A percentile compares a stretch with the other conserved stretches of the same genome.
Conservation (phyloP, 2,113 vertebrate species). For the Micromys minutus region DNA sequence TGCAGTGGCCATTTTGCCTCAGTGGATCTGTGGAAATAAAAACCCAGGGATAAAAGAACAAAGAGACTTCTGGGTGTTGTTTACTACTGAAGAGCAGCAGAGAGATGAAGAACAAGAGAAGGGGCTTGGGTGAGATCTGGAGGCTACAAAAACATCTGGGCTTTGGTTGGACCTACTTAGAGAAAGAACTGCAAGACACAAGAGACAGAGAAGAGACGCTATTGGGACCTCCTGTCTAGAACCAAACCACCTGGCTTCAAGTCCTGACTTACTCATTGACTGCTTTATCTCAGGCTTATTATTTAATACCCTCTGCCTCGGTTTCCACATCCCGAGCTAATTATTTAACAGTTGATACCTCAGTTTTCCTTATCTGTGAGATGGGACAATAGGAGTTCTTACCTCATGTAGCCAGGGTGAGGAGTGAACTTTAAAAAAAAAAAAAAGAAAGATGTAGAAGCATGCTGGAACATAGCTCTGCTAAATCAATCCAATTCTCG, state of each 20-base stretch:
- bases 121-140: neutral
- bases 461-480: neutral
- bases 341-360: neutral
- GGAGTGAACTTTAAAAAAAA: neutral
- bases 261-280: neutral
- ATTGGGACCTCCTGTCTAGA: neutral
- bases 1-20: neutral
- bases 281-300: neutral
- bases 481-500: neutral
- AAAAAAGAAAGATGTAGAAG: neutral
- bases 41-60: slow-evolving; percentile 11
- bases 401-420: neutral
- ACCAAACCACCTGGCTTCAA: neutral
- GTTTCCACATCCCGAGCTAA: neutral
- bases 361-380: slow-evolving; percentile 36
- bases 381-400: neutral
- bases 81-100: neutral
- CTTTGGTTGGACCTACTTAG: neutral
- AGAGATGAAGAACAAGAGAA: neutral
- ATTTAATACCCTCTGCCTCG: neutral
- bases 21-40: neutral
- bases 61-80: neutral
- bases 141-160: neutral
- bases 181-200: neutral
- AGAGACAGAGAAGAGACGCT: neutral